Base-by-base conservation (phyloP, 2,797 vertebrate species). In the Lagodon rhomboides region DNA sequence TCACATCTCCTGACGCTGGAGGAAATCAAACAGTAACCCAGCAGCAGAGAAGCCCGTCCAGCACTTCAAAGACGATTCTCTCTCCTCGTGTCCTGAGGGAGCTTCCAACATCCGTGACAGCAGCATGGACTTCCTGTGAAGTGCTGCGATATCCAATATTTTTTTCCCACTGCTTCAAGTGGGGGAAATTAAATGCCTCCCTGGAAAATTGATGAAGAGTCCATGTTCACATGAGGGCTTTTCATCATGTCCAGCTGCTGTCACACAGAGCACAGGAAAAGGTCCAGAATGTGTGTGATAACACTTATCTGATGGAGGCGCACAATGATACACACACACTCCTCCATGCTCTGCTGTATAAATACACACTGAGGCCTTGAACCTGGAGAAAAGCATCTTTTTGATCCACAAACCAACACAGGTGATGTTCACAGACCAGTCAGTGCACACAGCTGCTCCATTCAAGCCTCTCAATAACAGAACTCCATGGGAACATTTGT, bases 51-150 rank as follows among this genome's bases (percentile, higher is more conserved):
- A 82, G 27, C 66, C 73, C 68, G 5, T 65, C 22, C 47, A 67
- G 46, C 65, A 73, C 87, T 83, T 93, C 87, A 91, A 91, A 91
- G 79, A 50, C 1, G 25, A 17, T 13, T 68, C 77, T 88, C 58
- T 34, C 30, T 66, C 46, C 46, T 34, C 34, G 30, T n/a, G 60
- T 85, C 89, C 90, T n/a, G 50, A 67, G 80, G 82, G 76, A 80
- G 70, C 77, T 49, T n/a, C 56, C 43, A 1, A 75, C 85, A 73
- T 68, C 82, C 64, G 67, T 74, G 76, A 61, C 43, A 27, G 51
- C 78, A 20, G 70, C 68, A 23, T 72, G 54, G 71, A 27, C 67
- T 70, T 66, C 72, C 63, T 72, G 66, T 78, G 82, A 85, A 84
- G 74, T 65, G n/a, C 3, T 49, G 63, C n/a, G 11, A 44, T 54